Evolutionary conservation across 2,113 vertebrate species (phyloP), one percentile per base, ranked within the genome.

Genomic region (Chaetodon trifascialis): DNA sequence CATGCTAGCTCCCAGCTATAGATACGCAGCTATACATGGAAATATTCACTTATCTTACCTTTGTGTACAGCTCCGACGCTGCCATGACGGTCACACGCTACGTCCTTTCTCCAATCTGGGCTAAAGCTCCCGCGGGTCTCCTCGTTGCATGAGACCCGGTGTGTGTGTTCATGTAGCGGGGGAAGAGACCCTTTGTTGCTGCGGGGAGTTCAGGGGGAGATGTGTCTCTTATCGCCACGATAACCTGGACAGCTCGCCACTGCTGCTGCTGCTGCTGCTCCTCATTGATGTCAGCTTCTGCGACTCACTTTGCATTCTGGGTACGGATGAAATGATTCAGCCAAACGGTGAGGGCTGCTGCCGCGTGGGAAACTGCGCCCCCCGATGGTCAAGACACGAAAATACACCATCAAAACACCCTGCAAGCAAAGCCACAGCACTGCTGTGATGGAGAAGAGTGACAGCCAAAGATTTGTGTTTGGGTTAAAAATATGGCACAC

Each of bases 11-110:
- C 0, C 3, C 11, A 7, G 54, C 30, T 23, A 30, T 30, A 30
- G 2, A 30, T 30, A 30, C 30, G 3, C 30, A 30, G 30, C 23
- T 4, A 34, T 2, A 8, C 40, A 46, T n/a, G 19, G 11, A 63
- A 16, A 83, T 1, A 17, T 62, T 4, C 51, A 64, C 62, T 62
- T 30, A 79, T 25, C 54, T 86, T 95, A 99, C 97, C 97, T 98
- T 98, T 82, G 97, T 98, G 94, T 97, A 99, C 68, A 98, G 97
- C 95, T 98, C 97, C 52, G 96, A 97, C 91, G 97, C 97, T 91
- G 97, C 97, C 97, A 97, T 98, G 92, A 89, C 94, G 89, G 68
- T 88, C 74, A 49, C 83, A 72, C 85, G 82, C 74, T 87, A 58
- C 69, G 87, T 90, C 86, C 86, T 92, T 49, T 47, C 81, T 92